These are phyloP conservation scores for Bactericera cockerelli DNA, from an alignment of 1,140 invertebrate species.

Conservation along the genomic window DNA sequence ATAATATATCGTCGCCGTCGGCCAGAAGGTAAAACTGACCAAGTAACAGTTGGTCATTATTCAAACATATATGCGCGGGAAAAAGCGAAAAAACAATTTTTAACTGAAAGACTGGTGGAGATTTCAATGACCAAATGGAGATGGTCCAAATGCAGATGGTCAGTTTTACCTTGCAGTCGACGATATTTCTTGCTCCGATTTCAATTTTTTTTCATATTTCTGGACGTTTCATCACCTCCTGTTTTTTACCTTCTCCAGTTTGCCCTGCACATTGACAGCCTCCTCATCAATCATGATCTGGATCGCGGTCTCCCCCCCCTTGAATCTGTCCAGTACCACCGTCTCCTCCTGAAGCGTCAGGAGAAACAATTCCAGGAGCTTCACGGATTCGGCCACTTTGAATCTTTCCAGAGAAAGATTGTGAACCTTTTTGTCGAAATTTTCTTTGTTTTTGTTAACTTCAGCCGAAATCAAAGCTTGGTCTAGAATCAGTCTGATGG, in stretches of 20 bases:
- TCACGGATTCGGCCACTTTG: constrained; percentile 41
- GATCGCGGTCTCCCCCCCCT: constrained; percentile 39
- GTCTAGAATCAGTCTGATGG: constrained; percentile 33
- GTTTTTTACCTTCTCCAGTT: not conserved
- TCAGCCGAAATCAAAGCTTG: constrained; percentile 43
- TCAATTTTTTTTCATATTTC: too few species aligned
- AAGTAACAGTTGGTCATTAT: too few species aligned
- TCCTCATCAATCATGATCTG: not conserved
- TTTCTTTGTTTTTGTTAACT: constrained; percentile 38
- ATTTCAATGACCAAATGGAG: too few species aligned
- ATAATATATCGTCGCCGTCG: too few species aligned
- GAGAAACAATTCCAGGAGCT: constrained; percentile 45
- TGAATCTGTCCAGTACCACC: constrained; percentile 55
- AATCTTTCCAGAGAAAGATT: constrained; percentile 43
- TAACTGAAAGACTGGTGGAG: too few species aligned
- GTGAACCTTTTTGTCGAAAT: constrained; percentile 48
- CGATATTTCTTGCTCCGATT: too few species aligned
- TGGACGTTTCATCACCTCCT: too few species aligned
- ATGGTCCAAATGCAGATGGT: too few species aligned
- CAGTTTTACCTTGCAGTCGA: too few species aligned
- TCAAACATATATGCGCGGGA: too few species aligned
- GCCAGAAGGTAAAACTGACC: too few species aligned
- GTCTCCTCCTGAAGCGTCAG: constrained; percentile 62
- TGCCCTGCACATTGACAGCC: not conserved
- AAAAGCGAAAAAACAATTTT: too few species aligned